Conservation (phyloP, 2,888 invertebrate species). For the Trichacis sp. region DNA sequence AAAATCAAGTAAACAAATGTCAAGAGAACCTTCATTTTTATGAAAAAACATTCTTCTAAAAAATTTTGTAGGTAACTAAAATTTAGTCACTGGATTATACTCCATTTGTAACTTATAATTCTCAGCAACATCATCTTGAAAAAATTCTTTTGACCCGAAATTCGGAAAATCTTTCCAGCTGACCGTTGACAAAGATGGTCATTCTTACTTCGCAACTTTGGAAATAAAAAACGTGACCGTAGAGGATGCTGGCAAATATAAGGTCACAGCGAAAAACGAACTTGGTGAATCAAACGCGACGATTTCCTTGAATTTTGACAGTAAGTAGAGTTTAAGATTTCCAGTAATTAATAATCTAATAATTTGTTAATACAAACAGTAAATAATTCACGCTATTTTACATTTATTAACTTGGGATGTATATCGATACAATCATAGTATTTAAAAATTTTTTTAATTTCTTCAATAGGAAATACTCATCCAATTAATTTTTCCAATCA, state of each 20-base stretch:
- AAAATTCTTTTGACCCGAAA: constrained; percentile 49
- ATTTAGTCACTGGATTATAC: no score
- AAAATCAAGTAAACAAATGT: no score
- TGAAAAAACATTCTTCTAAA: no score
- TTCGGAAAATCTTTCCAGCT: no score
- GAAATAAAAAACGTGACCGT: constrained; percentile 95
- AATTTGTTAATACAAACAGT: constrained; percentile 23
- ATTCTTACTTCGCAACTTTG: constrained; percentile 92
- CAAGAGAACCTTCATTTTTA: no score
- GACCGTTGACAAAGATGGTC: constrained; percentile 90
- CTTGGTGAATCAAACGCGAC: constrained; percentile 97
- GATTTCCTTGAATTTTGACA: constrained; percentile 97
- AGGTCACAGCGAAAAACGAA: constrained; percentile 97
- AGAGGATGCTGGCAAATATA: constrained; percentile 97
- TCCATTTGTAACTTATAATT: no score
- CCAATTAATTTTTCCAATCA: no score
- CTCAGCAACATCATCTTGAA: constrained; percentile 34
- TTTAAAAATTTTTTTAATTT: no score
- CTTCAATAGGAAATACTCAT: no score
- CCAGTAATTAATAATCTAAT: background rate
- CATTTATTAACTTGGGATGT: constrained; percentile 59
- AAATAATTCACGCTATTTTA: constrained; percentile 32
- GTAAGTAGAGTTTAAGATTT: constrained; percentile 76
- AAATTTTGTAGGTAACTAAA: no score
- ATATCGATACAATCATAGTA: constrained; percentile 56